These are phyloP conservation scores for Aurelia sp. DNA, from an alignment of 30 jellyfish, hydroid and myxozoan species.

Conservation along the genomic window DNA sequence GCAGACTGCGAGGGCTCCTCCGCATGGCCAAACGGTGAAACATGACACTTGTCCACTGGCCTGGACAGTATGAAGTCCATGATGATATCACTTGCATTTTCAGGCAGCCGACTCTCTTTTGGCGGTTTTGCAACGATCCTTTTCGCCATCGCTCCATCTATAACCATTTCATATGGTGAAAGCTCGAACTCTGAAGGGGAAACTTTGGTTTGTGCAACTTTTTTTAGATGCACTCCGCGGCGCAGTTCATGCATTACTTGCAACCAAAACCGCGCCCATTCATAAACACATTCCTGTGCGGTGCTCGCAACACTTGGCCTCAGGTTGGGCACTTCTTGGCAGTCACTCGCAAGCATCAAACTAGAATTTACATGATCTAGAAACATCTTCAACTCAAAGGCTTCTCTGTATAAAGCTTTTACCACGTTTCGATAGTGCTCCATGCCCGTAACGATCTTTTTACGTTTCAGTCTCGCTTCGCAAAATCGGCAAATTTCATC, in stretches of 20 bases:
- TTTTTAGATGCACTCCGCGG: constrained; percentile 60
- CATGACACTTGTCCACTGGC: constrained; percentile 7
- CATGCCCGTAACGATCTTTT: constrained; percentile 47
- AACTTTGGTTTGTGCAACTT: constrained; percentile 44
- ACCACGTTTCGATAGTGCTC: constrained; percentile 79
- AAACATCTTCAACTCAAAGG: constrained; percentile 85
- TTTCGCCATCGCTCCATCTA: constrained; percentile 5
- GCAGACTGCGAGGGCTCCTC: background rate
- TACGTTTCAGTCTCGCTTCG: constrained; percentile 65
- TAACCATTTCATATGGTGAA: constrained; percentile 51
- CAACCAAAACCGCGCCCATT: constrained; percentile 94
- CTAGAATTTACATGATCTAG: constrained; percentile 76
- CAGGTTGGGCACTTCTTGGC: constrained; percentile 25
- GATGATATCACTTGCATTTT: constrained; percentile 61
- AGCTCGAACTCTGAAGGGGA: constrained; percentile 58
- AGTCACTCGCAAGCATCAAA: constrained; percentile 43
- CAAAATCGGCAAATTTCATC: constrained; percentile 86
- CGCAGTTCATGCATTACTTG: constrained; percentile 92
- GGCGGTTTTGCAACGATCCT: background rate
- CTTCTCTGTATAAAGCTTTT: constrained; percentile 82
- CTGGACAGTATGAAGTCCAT: constrained; percentile 51
- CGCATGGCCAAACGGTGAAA: too few species aligned
- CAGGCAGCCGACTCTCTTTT: constrained; percentile 54
- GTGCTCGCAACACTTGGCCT: constrained; percentile 61
- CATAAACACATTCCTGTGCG: constrained; percentile 80